phyloP scores from a whole-genome alignment of 1,140 invertebrate species.

The Dendroctonus ponderosae region DNA sequence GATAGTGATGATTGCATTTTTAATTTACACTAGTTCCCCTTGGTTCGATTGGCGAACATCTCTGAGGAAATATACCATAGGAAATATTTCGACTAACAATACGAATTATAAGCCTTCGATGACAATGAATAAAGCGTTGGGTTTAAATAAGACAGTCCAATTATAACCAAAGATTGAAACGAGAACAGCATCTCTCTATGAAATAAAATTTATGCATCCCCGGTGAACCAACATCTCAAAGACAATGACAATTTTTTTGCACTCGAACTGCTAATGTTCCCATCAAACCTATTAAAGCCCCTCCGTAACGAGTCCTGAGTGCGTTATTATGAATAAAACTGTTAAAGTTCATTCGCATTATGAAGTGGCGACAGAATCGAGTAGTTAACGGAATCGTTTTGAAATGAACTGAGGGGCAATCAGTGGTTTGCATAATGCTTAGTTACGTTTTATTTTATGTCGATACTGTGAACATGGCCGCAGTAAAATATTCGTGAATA shows the following conservation, averaged over 20 bases:
- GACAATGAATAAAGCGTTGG: no score
- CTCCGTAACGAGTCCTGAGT: constrained; percentile 26
- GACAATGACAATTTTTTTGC: constrained; percentile 24
- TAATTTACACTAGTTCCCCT: no score
- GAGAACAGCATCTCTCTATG: no score
- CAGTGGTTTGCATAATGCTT: constrained; percentile 1
- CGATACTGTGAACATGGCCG: background rate
- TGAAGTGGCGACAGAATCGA: constrained; percentile 11
- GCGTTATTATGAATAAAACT: constrained; percentile 28
- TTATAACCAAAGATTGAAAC: no score
- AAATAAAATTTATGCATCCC: no score
- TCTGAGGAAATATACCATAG: no score
- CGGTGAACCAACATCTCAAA: constrained; percentile 20
- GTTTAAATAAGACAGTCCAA: no score
- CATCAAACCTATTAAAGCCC: constrained; percentile 27
- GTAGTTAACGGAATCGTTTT: constrained; percentile 23
- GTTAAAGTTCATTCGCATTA: constrained; percentile 26
- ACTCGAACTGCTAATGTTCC: constrained; percentile 33
- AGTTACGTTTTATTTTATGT: constrained; percentile 1
- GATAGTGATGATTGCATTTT: no score
- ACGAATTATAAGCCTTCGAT: no score
- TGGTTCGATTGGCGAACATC: no score
- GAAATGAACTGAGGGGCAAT: constrained; percentile 19
- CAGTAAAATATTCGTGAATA: background rate
- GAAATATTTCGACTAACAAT: no score